Evolutionary conservation across 2,113 vertebrate species (phyloP), one percentile per base, ranked within the genome.

Genomic region (Anser cygnoides): DNA sequence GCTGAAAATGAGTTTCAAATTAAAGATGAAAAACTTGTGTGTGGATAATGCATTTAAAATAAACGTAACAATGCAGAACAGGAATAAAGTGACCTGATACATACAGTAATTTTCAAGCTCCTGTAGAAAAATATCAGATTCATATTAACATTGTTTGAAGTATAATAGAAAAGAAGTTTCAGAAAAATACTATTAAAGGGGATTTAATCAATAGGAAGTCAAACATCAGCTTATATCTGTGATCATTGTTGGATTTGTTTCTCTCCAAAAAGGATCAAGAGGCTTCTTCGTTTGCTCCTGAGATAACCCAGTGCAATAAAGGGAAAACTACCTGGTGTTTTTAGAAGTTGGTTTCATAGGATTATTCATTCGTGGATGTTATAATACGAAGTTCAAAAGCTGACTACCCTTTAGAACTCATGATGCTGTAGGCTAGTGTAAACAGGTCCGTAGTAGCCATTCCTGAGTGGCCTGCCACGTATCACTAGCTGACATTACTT

Each of bases 401-500:
- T 87, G 21, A 55, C 21, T 37, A 77, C 31, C 31, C 28, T 63
- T 76, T 33, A 83, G 63, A 88, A 85, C 46, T 29, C 82, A 43
- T 22, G 43, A 71, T n/a, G 71, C 14, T 43, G 11, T 18, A 88
- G 68, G 85, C 25, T 21, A 67, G 46, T 44, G 4, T 46, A 94
- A 95, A 87, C 11, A 95, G 63, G 67, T 39, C 61, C 46, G 25
- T 72, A 90, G 72, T 63, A 65, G 74, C 78, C 87, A 71, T 73
- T 89, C 74, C 55, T 68, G 23, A 87, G 41, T 18, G 22, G 84
- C 54, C 90, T 92, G 87, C 61, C 22, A 62, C 1, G 0, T 41
- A 71, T 84, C 87, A 77, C 22, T 39, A 43, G 19, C 74, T 92
- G 88, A 91, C 67, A 78, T 71, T 71, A 95, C 63, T 76, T 95